A percentile compares a stretch with the other conserved stretches of the same genome.
These are phyloP conservation scores for Drosophila tanythrix DNA, from an alignment of 2,888 invertebrate genomes.

Conservation along the genomic window DNA sequence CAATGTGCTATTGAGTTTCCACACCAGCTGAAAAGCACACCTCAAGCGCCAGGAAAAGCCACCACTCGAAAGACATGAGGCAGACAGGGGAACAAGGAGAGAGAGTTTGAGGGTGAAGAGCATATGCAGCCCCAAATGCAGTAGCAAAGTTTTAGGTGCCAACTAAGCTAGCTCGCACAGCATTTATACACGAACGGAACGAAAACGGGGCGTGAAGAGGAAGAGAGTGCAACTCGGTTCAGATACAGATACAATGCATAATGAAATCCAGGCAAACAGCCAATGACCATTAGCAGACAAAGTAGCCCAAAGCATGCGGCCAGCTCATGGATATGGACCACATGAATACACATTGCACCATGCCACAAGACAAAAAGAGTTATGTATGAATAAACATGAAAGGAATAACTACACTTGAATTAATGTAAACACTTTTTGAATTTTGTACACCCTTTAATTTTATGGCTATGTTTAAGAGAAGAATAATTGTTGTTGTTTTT, in stretches of 20 bases:
- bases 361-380: slow-evolving; percentile 59
- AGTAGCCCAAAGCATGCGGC: slow-evolving; percentile 60
- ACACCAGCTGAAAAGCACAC: slow-evolving; percentile 52
- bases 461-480: neutral
- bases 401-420: slow-evolving; percentile 24
- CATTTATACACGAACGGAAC: slow-evolving; percentile 30
- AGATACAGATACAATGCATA: slow-evolving; percentile 62
- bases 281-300: slow-evolving; percentile 73
- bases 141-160: slow-evolving; percentile 66
- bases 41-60: slow-evolving; percentile 65
- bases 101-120: neutral
- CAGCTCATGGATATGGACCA: slow-evolving; percentile 47
- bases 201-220: neutral
- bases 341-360: slow-evolving; percentile 34
- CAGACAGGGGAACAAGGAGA: neutral
- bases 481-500: neutral
- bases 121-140: slow-evolving; percentile 54
- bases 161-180: slow-evolving; percentile 54
- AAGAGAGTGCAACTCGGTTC: slow-evolving; percentile 12
- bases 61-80: slow-evolving; percentile 48
- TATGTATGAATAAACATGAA: slow-evolving; percentile 77
- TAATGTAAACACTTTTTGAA: neutral
- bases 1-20: slow-evolving; percentile 51
- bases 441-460: slow-evolving; percentile 20
- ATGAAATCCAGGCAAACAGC: slow-evolving; percentile 68